phyloP scores from a whole-genome alignment of 2,797 vertebrate genomes.

The Lepus oiostolus region DNA sequence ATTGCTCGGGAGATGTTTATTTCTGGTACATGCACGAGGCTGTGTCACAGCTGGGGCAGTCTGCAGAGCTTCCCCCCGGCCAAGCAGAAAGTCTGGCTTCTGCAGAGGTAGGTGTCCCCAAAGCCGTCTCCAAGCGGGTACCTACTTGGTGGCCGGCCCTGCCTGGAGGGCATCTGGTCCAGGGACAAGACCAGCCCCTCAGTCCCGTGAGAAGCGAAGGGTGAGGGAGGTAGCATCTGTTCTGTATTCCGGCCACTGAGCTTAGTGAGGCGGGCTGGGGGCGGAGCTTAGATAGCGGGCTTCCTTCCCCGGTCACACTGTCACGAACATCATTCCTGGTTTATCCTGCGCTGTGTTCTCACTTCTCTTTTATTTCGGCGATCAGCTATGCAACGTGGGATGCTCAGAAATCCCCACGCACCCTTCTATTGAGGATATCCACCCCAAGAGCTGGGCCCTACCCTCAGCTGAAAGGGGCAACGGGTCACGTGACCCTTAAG shows the following conservation, averaged over 20 bases:
- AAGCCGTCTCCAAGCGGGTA: not conserved
- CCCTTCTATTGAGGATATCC: not conserved
- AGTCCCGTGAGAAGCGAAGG: not conserved
- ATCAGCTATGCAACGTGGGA: slow-evolving; percentile 1
- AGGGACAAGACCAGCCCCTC: not conserved
- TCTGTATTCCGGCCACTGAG: not conserved
- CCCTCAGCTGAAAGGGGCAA: not conserved
- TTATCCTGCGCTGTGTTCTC: slow-evolving; percentile 20
- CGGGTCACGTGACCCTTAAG: not conserved
- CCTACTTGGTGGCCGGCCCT: not conserved
- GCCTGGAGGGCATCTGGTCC: not conserved
- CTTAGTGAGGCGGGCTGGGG: not conserved
- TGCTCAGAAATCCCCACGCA: not conserved
- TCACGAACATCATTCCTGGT: not conserved
- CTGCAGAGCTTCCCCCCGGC: not conserved
- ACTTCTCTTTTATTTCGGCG: not conserved
- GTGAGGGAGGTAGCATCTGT: not conserved
- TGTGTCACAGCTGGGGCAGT: slow-evolving; percentile 67
- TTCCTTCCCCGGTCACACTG: not conserved
- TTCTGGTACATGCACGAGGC: not conserved
- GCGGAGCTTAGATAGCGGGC: not conserved
- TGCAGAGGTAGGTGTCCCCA: not conserved
- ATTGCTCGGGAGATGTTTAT: slow-evolving; percentile 72
- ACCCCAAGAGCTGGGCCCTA: not conserved
- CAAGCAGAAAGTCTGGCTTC: not conserved